Conservation (phyloP, 2,113 vertebrate genomes). For the Xiphophorus maculatus region DNA sequence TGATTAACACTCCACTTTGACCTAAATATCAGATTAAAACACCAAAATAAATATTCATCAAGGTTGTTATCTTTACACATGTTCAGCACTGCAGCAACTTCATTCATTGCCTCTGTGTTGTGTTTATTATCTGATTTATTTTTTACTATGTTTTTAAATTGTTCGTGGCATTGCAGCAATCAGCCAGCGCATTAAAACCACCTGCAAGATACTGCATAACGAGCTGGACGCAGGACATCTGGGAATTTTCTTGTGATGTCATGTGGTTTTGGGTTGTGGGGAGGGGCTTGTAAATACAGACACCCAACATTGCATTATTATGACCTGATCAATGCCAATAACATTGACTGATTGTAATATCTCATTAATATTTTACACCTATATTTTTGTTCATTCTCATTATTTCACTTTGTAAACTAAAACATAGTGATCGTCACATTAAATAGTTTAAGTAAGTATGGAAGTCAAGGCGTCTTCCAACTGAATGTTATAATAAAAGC, state of each 20-base stretch:
- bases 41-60: constrained; percentile 2
- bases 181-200: neutral
- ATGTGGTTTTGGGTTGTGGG: neutral
- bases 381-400: neutral
- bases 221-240: neutral
- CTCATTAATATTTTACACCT: neutral
- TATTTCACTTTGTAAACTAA: neutral
- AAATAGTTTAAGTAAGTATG: too few species aligned
- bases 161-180: neutral
- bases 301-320: neutral
- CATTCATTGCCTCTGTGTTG: neutral
- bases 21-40: constrained; percentile 4
- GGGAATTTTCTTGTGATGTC: neutral
- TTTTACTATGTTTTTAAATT: neutral
- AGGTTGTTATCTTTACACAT: neutral
- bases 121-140: neutral
- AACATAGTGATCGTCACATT: neutral
- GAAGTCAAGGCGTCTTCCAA: too few species aligned
- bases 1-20: neutral
- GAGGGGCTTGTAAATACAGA: neutral
- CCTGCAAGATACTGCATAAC: neutral
- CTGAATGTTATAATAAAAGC: too few species aligned
- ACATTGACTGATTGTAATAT: neutral
- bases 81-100: neutral
- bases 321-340: neutral